Evolutionary conservation across 2,888 invertebrate genomes (phyloP), one percentile per base, ranked within the genome.

Genomic region (Aricia artaxerxes): DNA sequence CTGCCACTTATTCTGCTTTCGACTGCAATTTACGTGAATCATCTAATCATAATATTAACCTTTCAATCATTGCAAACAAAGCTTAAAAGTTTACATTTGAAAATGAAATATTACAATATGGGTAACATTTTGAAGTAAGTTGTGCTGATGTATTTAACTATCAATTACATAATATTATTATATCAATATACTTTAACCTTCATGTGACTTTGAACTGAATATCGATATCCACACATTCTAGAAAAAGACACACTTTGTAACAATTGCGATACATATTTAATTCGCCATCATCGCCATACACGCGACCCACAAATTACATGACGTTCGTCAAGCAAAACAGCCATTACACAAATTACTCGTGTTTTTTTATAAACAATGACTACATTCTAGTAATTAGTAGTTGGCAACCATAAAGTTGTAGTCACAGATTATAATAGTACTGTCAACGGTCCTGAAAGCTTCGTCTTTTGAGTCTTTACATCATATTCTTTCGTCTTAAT

Each of bases 261-360:
- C 31, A 69, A 69, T 69, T 69, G 69, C 69, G 7, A 75, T 53
- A 76, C 76, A 76, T 53, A 76, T 76, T 76, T 53, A 76, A 76
- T 76, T 53, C 73, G 7, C 76, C 53, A 24, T 16, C 69, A 35
- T 35, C 76, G 7, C 35, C 31, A 75, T 31, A 35, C 57, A 76
- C 76, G 57, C 76, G 57, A 76, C 76, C 76, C 35, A 76, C 16
- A 75, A 49, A 53, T 49, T 49, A 75, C 76, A 31, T 76, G 76
- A 76, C 57, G 53, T 35, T 57, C 69, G 53, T 57, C 31, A 16
- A 57, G 13, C 76, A 76, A 53, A 76, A 75, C 57, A 57, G 2
- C 53, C 76, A 76, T 76, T 76, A 76, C 35, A 76, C 35, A 53
- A 76, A 76, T 76, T 76, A 16, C 57, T 57, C 16, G 31, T 38